phyloP scores from a whole-genome alignment of 2,113 vertebrate species.

The Petroica traversi region DNA sequence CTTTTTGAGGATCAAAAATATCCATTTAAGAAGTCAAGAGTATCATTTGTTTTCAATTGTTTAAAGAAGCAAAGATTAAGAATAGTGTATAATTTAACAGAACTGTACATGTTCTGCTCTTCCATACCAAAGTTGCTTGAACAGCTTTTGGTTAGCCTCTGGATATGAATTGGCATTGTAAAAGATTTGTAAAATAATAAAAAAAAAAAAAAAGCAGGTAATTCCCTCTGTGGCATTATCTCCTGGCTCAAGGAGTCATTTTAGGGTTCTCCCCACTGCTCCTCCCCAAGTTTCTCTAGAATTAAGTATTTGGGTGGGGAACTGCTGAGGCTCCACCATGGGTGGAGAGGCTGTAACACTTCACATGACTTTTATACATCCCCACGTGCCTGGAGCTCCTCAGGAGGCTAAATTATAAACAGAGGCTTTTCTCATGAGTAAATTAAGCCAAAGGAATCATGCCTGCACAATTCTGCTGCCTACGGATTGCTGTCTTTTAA shows the following conservation, averaged over 20 bases:
- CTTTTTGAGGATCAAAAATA: background rate
- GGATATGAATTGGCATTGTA: background rate
- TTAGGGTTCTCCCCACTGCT: background rate
- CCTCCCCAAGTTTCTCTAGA: background rate
- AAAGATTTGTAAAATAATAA: background rate
- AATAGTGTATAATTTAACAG: background rate
- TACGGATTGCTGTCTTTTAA: background rate
- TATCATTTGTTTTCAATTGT: background rate
- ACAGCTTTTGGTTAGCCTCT: background rate
- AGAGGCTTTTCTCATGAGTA: background rate
- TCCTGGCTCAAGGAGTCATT: background rate
- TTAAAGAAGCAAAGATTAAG: background rate
- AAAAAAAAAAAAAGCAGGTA: background rate
- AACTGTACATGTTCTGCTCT: background rate
- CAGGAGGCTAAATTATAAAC: background rate
- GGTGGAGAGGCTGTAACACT: rapidly evolving
- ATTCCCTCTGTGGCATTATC: background rate
- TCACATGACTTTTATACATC: background rate
- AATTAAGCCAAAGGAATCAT: background rate
- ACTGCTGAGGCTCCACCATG: background rate
- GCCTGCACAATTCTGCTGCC: background rate
- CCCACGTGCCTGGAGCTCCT: background rate
- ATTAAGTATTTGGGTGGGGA: background rate
- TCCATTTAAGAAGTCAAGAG: background rate
- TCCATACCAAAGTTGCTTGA: background rate